Percentiles rank a stretch among this genome's conserved stretches.
Conservation (phyloP, 1,140 invertebrate genomes). For the Myzus persicae region DNA sequence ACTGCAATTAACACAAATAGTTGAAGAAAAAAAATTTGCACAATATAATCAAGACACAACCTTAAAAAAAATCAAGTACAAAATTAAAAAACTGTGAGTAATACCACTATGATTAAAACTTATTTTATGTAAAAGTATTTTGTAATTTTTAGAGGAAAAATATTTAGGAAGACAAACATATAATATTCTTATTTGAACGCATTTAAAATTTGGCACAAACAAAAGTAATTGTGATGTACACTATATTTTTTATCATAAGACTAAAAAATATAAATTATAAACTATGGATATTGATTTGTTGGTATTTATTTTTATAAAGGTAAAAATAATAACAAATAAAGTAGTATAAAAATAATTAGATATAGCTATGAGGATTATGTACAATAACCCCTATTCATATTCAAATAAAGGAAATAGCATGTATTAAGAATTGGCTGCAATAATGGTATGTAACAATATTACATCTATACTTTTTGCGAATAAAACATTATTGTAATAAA, state of each 20-base stretch:
- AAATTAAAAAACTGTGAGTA: neutral
- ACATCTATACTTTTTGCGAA: neutral
- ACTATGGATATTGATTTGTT: neutral
- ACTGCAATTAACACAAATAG: neutral
- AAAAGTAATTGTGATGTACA: neutral
- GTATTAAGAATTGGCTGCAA: neutral
- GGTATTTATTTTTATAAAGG: neutral
- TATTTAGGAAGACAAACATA: neutral
- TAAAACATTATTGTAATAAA: neutral
- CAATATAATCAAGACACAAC: neutral
- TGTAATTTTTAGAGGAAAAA: neutral
- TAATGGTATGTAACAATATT: neutral
- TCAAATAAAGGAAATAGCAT: neutral
- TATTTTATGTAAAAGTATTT: neutral
- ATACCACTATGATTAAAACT: neutral
- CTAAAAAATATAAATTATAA: neutral
- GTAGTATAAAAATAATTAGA: neutral
- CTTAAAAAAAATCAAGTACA: neutral
- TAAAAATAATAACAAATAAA: neutral
- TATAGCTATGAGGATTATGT: neutral
- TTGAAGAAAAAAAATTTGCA: neutral
- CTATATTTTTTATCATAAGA: neutral
- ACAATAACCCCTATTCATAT: neutral
- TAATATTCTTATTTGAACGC: neutral
- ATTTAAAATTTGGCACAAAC: slow-evolving; percentile 9